phyloP scores from a whole-genome alignment of 1,140 invertebrate genomes.

The Drosophila pectinifera region DNA sequence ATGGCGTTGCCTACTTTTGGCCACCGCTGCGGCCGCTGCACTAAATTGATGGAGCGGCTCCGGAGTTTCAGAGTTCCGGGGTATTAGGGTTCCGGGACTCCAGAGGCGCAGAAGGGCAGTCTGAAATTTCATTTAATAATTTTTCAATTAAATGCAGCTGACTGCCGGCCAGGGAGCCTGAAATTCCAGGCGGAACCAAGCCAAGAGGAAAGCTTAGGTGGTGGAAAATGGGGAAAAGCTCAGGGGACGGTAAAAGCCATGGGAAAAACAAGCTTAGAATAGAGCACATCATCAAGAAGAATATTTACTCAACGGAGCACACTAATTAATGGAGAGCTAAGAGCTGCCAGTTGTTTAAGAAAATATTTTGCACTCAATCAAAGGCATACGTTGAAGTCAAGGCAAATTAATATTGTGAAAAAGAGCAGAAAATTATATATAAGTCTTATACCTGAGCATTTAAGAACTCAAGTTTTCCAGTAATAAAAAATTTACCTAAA shows the following conservation, averaged over 20 bases:
- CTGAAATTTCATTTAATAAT: conserved; percentile 80
- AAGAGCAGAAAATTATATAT: background rate
- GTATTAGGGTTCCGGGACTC: background rate
- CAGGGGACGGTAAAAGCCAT: background rate
- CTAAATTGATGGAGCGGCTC: conserved; percentile 39
- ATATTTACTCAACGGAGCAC: conserved; percentile 11
- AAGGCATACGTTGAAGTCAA: background rate
- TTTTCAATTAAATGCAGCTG: conserved; percentile 82
- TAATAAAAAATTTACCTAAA: too few species aligned
- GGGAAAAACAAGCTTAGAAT: conserved; percentile 17
- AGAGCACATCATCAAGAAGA: conserved; percentile 15
- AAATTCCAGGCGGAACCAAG: conserved; percentile 27
- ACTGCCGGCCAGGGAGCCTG: conserved; percentile 41
- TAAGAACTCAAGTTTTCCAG: too few species aligned
- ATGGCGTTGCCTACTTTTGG: conserved; percentile 63
- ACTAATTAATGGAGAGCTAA: conserved; percentile 14
- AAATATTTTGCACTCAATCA: conserved; percentile 2
- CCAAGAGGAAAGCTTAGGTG: conserved; percentile 22
- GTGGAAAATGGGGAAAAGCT: background rate
- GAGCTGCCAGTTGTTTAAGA: background rate
- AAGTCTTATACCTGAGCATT: too few species aligned
- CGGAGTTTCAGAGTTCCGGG: conserved; percentile 6
- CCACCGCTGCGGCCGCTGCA: conserved; percentile 54
- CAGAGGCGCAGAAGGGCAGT: conserved; percentile 19
- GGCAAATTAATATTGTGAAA: background rate